A percentile compares a stretch with the other conserved stretches of the same genome.
Evolutionary conservation across 1,140 invertebrate genomes (phyloP).

Genomic region (Oryzaephilus surinamensis): DNA sequence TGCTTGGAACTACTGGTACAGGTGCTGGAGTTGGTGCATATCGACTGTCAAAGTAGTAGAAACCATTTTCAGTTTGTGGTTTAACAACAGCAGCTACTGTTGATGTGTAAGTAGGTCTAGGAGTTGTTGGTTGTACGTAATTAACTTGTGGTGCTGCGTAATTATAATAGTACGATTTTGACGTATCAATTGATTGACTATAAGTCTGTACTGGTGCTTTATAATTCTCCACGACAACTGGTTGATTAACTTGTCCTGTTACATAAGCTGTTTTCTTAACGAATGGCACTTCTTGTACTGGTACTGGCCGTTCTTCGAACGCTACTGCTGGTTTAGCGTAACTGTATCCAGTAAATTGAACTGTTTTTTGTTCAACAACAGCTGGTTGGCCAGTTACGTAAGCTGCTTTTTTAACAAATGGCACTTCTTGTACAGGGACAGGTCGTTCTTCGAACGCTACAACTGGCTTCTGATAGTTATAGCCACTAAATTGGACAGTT

Average conservation of each 20-base stretch:
- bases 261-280: constrained; percentile 41
- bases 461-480: constrained; percentile 34
- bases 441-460: constrained; percentile 35
- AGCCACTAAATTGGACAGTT: constrained; percentile 28
- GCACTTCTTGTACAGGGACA: neutral
- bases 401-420: constrained; percentile 1
- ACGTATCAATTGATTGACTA: constrained; percentile 3
- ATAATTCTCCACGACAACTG: constrained; percentile 13
- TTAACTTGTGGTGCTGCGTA: too few species aligned
- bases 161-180: constrained; percentile 17
- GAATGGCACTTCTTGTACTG: constrained; percentile 38
- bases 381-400: constrained; percentile 12
- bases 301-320: constrained; percentile 35
- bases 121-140: constrained; percentile 19
- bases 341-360: constrained; percentile 33
- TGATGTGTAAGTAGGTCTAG: constrained; percentile 24
- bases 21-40: constrained; percentile 12
- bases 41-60: constrained; percentile 20
- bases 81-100: constrained; percentile 16
- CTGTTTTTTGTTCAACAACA: constrained; percentile 12
- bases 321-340: constrained; percentile 37
- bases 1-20: neutral
- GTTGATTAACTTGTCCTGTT: constrained; percentile 28
- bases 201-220: constrained; percentile 4
- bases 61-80: neutral